Evolutionary conservation across 1,140 invertebrate species (phyloP), one percentile per base, ranked within the genome.

Genomic region (Lerema accius): DNA sequence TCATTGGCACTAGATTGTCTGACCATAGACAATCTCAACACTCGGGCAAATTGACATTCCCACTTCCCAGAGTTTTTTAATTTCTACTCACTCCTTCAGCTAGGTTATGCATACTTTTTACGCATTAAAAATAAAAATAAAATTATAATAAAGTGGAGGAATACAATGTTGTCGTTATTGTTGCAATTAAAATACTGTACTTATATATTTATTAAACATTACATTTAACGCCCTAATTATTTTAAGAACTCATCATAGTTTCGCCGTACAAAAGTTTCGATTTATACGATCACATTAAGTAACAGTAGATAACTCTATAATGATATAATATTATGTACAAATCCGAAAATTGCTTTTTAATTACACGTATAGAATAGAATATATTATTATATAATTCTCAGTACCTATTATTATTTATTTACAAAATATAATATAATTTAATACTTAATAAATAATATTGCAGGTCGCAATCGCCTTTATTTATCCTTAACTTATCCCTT

Each of bases 381-480:
- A 83, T 78, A 74, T 77, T 83, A 75, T 7, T 73, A 77, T 80
- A 80, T 77, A 82, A 78, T 75, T 82, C 65, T 72, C 66, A 67
- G 73, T 78, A 32, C 4, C 9, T 32, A 78, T 74, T 68, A 68
- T 76, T 71, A 76, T 70, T 61, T 87, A 89, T 87, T 77, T 89
- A 89, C 86, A 88, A 73, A 78, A 80, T 80, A 76, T 69, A 69
- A 73, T 71, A 76, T 74, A 70, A 68, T 63, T 69, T 88, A 85
- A 86, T 87, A 85, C 82, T 89, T 88, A 86, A 76, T 60, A 76
- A 76, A 77, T 90, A 85, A 86, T 90, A 90, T 90, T 90, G 87
- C 86, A 87, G 76, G 71, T 82, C 75, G 84, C 82, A 83, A 87
- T 85, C 72, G 78, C 76, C 77, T 76, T 75, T 74, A 61, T 66